Evolutionary conservation across 2,888 invertebrate genomes (phyloP), one percentile per base, ranked within the genome.

Genomic region (Xestobium rufovillosum): DNA sequence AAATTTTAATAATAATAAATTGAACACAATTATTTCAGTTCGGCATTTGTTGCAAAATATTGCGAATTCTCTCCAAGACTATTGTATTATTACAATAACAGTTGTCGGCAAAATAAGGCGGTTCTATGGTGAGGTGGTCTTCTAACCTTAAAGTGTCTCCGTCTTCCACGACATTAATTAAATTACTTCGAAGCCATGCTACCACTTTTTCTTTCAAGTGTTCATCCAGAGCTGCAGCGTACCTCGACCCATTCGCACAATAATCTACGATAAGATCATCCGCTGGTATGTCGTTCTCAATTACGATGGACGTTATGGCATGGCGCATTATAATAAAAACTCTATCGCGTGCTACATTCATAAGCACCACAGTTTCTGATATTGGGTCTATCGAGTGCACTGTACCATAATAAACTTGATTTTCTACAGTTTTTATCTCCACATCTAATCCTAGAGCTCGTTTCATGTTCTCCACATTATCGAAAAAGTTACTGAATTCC

Each of bases 21-120:
- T n/a, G n/a, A n/a, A n/a, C n/a, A n/a, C n/a, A n/a, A n/a, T n/a
- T n/a, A n/a, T n/a, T n/a, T n/a, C n/a, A n/a, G n/a, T n/a, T n/a
- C n/a, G n/a, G n/a, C n/a, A n/a, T n/a, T n/a, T n/a, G n/a, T n/a
- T n/a, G n/a, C n/a, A n/a, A n/a, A n/a, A n/a, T n/a, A n/a, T n/a
- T n/a, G n/a, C n/a, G n/a, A n/a, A 67, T 55, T 47, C 59, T 55
- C 34, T 60, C 60, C 35, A 66, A 58, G 38, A 66, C 55, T 16
- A 65, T 55, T 15, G 56, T 61, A 47, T 62, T 67, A 41, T 57
- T 59, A 45, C 61, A 59, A 40, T 60, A 53, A 45, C 65, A 65
- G 38, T 62, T 57, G 14, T 63, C 55, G 8, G 51, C 45, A 16
- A 53, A 56, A 56, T 66, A 68, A 2, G 66, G 67, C 4, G 65